phyloP scores from a whole-genome alignment of 2,888 invertebrate genomes.

The Dyspetes luteomarginatus region DNA sequence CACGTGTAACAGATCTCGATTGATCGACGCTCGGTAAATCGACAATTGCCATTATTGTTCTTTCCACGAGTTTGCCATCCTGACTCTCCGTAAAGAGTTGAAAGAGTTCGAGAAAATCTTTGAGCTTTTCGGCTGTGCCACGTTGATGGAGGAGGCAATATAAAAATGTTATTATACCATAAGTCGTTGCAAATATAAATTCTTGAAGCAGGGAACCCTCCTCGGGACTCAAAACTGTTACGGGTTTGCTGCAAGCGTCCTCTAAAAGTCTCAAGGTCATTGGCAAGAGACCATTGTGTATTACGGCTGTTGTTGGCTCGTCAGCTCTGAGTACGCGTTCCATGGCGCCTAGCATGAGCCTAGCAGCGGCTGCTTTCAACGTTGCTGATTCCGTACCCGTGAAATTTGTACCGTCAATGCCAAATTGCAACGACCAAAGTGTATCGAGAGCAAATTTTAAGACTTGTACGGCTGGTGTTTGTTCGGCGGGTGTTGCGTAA shows the following conservation, averaged over 20 bases:
- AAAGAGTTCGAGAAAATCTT: constrained; percentile 86
- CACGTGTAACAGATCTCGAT: constrained; percentile 82
- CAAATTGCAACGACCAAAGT: constrained; percentile 86
- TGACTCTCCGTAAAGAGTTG: constrained; percentile 86
- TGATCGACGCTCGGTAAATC: constrained; percentile 83
- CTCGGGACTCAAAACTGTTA: constrained; percentile 69
- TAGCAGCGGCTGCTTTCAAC: constrained; percentile 85
- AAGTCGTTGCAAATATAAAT: constrained; percentile 86
- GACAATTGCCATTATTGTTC: constrained; percentile 85
- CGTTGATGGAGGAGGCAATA: constrained; percentile 86
- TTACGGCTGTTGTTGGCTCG: constrained; percentile 85
- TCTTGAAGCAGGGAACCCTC: constrained; percentile 85
- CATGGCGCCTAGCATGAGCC: constrained; percentile 85
- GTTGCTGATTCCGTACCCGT: constrained; percentile 83
- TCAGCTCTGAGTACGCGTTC: constrained; percentile 85
- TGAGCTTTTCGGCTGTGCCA: constrained; percentile 83
- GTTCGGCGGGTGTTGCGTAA: constrained; percentile 85
- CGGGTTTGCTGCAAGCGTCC: constrained; percentile 83
- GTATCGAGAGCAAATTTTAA: constrained; percentile 87
- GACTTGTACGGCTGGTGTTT: constrained; percentile 86
- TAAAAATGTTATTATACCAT: constrained; percentile 86
- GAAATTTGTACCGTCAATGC: constrained; percentile 83
- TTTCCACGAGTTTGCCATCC: constrained; percentile 85
- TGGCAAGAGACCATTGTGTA: constrained; percentile 86
- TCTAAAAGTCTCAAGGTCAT: constrained; percentile 86